phyloP scores from a whole-genome alignment of 2,888 invertebrate genomes.

The Stenurella melanura region DNA sequence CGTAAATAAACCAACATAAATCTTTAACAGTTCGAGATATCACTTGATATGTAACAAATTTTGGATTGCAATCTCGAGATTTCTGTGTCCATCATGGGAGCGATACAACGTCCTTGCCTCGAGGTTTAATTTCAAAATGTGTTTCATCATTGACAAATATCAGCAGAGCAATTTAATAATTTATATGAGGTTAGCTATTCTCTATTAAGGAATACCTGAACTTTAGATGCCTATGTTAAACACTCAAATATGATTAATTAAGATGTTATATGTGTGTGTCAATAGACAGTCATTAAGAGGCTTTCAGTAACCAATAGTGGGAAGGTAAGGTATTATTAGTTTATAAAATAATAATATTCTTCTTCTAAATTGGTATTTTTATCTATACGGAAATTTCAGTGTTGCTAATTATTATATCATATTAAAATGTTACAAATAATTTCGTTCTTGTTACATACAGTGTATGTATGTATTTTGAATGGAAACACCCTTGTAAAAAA shows the following conservation, averaged over 20 bases:
- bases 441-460: too few species aligned
- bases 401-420: too few species aligned
- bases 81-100: slow-evolving; percentile 10
- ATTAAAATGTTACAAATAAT: too few species aligned
- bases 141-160: neutral
- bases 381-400: too few species aligned
- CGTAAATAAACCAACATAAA: slow-evolving; percentile 12
- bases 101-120: neutral
- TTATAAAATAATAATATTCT: too few species aligned
- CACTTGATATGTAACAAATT: neutral
- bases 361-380: too few species aligned
- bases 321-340: too few species aligned
- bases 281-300: too few species aligned
- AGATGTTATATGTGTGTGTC: neutral
- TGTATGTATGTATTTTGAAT: too few species aligned
- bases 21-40: neutral
- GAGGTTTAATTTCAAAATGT: neutral
- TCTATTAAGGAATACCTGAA: neutral
- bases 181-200: neutral
- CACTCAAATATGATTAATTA: neutral
- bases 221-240: neutral
- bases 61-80: neutral
- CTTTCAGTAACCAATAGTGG: too few species aligned
- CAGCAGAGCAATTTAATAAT: neutral
- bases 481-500: too few species aligned